Percentiles rank a stretch among this genome's conserved stretches.
phyloP scores from a whole-genome alignment of 2,797 vertebrate genomes.

The Danio choprae region DNA sequence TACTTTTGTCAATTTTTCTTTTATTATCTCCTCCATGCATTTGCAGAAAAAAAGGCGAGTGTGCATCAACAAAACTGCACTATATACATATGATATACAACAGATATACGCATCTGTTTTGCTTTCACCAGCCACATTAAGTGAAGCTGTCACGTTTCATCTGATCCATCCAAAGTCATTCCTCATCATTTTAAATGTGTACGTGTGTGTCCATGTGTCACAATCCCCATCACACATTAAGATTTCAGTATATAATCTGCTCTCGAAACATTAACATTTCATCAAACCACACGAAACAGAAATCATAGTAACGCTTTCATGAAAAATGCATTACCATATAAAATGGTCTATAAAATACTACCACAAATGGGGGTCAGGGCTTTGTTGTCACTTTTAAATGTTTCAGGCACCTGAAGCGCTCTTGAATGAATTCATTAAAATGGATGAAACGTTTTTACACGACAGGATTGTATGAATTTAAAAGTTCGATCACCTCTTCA shows the following conservation, averaged over 20 bases:
- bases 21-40: not conserved
- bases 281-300: constrained; percentile 35
- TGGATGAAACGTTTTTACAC: not conserved
- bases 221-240: constrained; percentile 25
- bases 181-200: constrained; percentile 12
- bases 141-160: constrained; percentile 35
- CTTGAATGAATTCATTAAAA: constrained; percentile 8
- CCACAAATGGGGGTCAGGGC: constrained; percentile 4
- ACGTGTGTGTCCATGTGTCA: constrained; percentile 18
- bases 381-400: constrained; percentile 18
- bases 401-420: not conserved
- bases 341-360: constrained; percentile 45
- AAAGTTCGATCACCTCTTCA: not conserved
- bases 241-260: constrained; percentile 27
- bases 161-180: constrained; percentile 10
- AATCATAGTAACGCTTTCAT: constrained; percentile 44
- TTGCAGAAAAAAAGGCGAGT: not conserved
- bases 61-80: not conserved
- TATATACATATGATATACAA: constrained; percentile 6
- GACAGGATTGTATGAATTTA: not conserved
- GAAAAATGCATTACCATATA: constrained; percentile 43
- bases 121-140: constrained; percentile 20
- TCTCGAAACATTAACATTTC: constrained; percentile 55
- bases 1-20: not conserved
- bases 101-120: not conserved